Evolutionary conservation across 2,113 vertebrate species (phyloP), one percentile per base, ranked within the genome.

Genomic region (Uria lomvia): DNA sequence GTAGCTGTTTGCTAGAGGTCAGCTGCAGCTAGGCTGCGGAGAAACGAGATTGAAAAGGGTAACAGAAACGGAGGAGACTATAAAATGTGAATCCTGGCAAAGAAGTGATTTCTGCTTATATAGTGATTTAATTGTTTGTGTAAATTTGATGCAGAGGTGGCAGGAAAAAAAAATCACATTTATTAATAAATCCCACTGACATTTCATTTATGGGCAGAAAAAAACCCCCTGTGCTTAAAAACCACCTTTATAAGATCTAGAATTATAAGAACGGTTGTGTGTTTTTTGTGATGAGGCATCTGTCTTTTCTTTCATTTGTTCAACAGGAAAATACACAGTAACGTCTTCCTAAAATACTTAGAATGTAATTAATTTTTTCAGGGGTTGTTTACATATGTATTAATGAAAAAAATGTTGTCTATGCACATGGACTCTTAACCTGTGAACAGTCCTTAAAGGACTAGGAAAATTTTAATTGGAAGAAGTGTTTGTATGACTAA

Each of bases 191-290:
- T 40, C 16, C 26, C 27, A 74, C 20, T 43, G 66, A 30, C 53
- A 20, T 32, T 80, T 82, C 22, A 42, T 43, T 66, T 45, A 45
- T 56, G 16, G 56, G 17, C 27, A 88, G 71, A 21, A 68, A 68
- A 59, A 72, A 62, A 15, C 2, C 0, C 11, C 2, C 0, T 11
- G 14, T 27, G 40, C 8, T 58, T 16, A 42, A 77, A 83, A 78
- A 55, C 4, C 10, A 72, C 24, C 18, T 84, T 67, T 63, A 4
- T 63, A 75, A 75, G 49, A 75, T 49, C 34, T 32, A 38, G 81
- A 82, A 89, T 60, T 47, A 3, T 18, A 52, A 68, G 34, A 82
- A 47, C 18, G 59, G 30, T 43, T 71, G 30, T 11, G 23, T 26
- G 45, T 6, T 81, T 85, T 85, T 76, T 83, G 29, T 79, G 29